Evolutionary conservation across 1,140 invertebrate genomes (phyloP).

Genomic region (Eciton burchellii): DNA sequence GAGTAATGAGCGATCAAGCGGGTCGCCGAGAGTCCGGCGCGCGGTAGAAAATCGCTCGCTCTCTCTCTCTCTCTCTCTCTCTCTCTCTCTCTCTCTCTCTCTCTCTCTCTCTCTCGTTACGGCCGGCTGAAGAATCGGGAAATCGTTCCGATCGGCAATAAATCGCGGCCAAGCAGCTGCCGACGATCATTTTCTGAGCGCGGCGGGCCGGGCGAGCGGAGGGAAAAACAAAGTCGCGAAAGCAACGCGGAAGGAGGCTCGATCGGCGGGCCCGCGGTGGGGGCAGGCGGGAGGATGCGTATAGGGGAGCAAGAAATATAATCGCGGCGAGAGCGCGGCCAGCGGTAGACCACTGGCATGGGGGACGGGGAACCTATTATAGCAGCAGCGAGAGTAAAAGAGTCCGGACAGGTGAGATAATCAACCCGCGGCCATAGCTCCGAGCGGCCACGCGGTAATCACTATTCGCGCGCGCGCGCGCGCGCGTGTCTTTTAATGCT

Average conservation of each 20-base stretch:
- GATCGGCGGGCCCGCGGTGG: constrained; percentile 22
- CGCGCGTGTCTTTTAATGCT: constrained; percentile 76
- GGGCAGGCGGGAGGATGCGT: constrained; percentile 43
- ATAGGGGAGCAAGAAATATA: constrained; percentile 80
- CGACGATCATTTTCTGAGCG: constrained; percentile 57
- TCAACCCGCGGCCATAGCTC: constrained; percentile 79
- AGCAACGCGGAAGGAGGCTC: constrained; percentile 48
- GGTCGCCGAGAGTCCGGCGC: constrained; percentile 52
- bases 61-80: too few relatives aligned
- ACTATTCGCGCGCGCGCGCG: constrained; percentile 75
- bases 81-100: too few relatives aligned
- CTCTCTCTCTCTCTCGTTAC: constrained; percentile 56
- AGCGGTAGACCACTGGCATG: constrained; percentile 77
- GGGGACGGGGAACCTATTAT: constrained; percentile 80
- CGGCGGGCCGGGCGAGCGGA: constrained; percentile 12
- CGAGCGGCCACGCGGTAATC: constrained; percentile 80
- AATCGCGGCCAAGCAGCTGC: constrained; percentile 58
- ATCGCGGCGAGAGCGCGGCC: constrained; percentile 72
- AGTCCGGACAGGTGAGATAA: constrained; percentile 84
- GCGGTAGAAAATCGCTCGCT: constrained; percentile 42
- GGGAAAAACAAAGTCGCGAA: constrained; percentile 52
- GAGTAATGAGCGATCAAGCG: constrained; percentile 1
- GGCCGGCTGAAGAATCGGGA: constrained; percentile 49
- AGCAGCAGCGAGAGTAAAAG: constrained; percentile 82
- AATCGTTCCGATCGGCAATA: constrained; percentile 59